Evolutionary conservation across 2,797 vertebrate genomes (phyloP).

Genomic region (Sardinella longiceps): DNA sequence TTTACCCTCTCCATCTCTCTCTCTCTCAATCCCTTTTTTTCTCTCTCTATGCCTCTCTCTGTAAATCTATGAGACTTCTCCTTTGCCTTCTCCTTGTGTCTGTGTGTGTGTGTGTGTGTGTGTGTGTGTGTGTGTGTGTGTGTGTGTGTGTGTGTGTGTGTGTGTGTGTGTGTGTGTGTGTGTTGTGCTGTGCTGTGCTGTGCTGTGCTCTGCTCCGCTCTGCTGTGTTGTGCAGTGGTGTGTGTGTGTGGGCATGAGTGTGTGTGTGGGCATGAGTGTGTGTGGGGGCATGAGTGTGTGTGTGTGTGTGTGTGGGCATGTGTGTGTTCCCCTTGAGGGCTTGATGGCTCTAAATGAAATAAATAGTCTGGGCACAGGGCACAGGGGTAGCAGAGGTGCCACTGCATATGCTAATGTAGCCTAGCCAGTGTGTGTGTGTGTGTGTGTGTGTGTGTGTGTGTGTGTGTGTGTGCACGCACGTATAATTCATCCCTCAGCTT

Average conservation of each 20-base stretch:
- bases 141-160: background rate
- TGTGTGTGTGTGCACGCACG: too few relatives aligned
- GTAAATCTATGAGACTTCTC: background rate
- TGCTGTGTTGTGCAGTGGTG: too few relatives aligned
- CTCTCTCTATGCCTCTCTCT: background rate
- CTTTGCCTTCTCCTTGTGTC: background rate
- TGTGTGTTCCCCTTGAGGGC: slow-evolving; percentile 35
- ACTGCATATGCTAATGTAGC: too few relatives aligned
- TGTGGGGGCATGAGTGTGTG: background rate
- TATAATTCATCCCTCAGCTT: too few relatives aligned
- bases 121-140: background rate
- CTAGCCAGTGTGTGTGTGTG: slow-evolving; percentile 29
- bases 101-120: background rate
- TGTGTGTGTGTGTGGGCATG: slow-evolving; percentile 26
- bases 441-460: background rate
- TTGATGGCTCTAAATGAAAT: too few relatives aligned
- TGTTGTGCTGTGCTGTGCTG: background rate
- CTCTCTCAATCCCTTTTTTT: background rate
- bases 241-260: background rate
- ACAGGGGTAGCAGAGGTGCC: background rate
- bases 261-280: background rate
- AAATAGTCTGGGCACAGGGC: background rate
- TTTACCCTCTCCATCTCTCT: background rate
- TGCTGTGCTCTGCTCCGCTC: too few relatives aligned
- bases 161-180: background rate